A percentile compares a stretch with the other conserved stretches of the same genome.
These are phyloP conservation scores for Melipona bicolor DNA, from an alignment of 2,888 invertebrate genomes.

Conservation along the genomic window DNA sequence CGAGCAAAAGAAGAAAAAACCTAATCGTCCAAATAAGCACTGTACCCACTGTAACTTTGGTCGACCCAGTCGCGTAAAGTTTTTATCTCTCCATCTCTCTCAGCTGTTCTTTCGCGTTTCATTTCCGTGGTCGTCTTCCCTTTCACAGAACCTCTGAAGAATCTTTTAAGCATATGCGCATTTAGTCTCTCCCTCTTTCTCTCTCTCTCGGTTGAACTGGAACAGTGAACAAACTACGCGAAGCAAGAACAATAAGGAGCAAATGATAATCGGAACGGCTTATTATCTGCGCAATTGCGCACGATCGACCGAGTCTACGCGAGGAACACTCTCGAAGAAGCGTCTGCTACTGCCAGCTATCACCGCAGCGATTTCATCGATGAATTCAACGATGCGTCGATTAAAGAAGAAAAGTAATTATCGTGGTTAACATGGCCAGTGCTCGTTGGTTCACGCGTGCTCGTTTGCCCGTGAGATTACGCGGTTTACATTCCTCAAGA, in stretches of 20 bases:
- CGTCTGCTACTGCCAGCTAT: not conserved
- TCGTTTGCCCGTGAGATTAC: not conserved
- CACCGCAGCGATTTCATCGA: constrained; percentile 4
- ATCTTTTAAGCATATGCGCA: not conserved
- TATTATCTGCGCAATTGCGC: constrained; percentile 56
- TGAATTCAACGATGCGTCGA: not conserved
- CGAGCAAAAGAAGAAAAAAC: too few relatives aligned
- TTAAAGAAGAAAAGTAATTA: constrained; percentile 27
- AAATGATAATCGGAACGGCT: constrained; percentile 34
- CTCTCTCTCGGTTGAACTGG: not conserved
- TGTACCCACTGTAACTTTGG: too few relatives aligned
- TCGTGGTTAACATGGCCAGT: constrained; percentile 5
- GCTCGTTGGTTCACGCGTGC: not conserved
- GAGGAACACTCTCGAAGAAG: constrained; percentile 5
- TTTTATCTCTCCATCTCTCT: not conserved
- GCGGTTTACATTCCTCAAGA: not conserved
- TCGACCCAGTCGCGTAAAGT: constrained; percentile 1
- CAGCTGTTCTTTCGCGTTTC: not conserved
- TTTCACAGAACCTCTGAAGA: not conserved
- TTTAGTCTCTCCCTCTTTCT: not conserved
- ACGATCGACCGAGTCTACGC: constrained; percentile 2
- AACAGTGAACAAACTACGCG: not conserved
- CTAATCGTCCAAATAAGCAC: too few relatives aligned
- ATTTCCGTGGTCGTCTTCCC: not conserved
- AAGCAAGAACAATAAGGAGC: constrained; percentile 32